Conservation (phyloP, 2,888 invertebrate genomes). For the Coremacera marginata region DNA sequence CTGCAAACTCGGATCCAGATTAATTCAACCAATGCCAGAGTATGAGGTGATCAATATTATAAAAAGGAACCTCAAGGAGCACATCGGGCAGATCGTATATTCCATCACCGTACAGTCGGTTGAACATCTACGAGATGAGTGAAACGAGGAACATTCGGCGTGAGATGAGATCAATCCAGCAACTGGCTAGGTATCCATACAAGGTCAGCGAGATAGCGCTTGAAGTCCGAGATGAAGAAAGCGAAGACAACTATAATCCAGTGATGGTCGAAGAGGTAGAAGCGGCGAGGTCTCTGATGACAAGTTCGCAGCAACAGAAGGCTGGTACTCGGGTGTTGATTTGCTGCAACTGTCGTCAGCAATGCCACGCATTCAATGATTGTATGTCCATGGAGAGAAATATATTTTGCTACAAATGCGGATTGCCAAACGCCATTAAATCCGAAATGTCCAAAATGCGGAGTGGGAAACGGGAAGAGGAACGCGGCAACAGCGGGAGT, state of each 20-base stretch:
- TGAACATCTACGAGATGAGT: too few species aligned
- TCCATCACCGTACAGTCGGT: too few species aligned
- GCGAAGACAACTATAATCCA: too few species aligned
- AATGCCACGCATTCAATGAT: neutral
- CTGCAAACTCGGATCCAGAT: neutral
- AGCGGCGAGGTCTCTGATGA: too few species aligned
- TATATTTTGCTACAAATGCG: too few species aligned
- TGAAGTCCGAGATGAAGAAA: too few species aligned
- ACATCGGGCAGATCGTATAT: too few species aligned
- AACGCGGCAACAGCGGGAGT: too few species aligned
- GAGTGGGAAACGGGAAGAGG: slow-evolving; percentile 11
- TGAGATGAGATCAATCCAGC: neutral
- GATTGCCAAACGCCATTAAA: neutral
- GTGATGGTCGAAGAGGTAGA: too few species aligned
- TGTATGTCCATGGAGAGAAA: neutral
- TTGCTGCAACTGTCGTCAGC: slow-evolving; percentile 8
- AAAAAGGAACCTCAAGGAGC: slow-evolving; percentile 12
- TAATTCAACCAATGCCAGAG: slow-evolving; percentile 3
- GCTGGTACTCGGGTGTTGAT: neutral
- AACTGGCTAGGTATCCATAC: neutral
- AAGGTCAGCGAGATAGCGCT: neutral
- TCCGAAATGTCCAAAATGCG: slow-evolving; percentile 12
- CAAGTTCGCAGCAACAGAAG: too few species aligned
- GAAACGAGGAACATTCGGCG: too few species aligned
- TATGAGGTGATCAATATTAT: slow-evolving; percentile 23